Base-by-base conservation (phyloP, 2,113 vertebrate genomes). In the Chamaea fasciata region DNA sequence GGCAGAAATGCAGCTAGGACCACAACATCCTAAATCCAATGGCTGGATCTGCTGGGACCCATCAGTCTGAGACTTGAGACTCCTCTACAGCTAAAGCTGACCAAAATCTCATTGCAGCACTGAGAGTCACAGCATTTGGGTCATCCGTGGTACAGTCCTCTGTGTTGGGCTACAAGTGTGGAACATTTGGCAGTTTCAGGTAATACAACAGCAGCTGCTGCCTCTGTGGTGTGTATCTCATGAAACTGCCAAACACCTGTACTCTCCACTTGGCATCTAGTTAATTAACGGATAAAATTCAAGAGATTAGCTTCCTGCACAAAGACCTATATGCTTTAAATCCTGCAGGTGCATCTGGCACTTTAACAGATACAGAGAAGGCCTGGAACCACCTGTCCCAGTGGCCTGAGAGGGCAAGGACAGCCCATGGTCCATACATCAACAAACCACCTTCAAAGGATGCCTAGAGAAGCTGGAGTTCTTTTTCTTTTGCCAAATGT, bases 161-260 rank as follows among this genome's bases (percentile, higher is more conserved):
- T 74, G 42, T 87, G 63, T 79, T 86, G 92, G 68, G 52, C 52
- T 86, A 62, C 62, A 79, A 73, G 52, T 64, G 28, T 92, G 77
- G 68, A 92, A 56, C 13, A 64, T 70, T 95, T 96, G 93, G 76
- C 93, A 94, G 26, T 81, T 96, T 81, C 83, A 92, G 83, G 79
- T 86, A 87, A 92, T 92, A 78, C 16, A 94, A 41, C 5, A 20
- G 92, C 93, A 96, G 93, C 93, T 96, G 92, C 93, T 62, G 90
- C 49, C 92, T 97, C 93, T 92, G 85, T 87, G 83, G 87, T 81
- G 68, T 81, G 71, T 73, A 73, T 76, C 90, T 92, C 86, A 39
- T 26, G 83, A 83, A 94, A 79, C 49, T 88, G 95, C 90, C 92
- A 95, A 96, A 96, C 92, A 96, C 83, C 93, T 97, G 95, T 84